These are phyloP conservation scores for Campoplex nolae DNA, from an alignment of 2,888 invertebrate genomes.

Conservation along the genomic window DNA sequence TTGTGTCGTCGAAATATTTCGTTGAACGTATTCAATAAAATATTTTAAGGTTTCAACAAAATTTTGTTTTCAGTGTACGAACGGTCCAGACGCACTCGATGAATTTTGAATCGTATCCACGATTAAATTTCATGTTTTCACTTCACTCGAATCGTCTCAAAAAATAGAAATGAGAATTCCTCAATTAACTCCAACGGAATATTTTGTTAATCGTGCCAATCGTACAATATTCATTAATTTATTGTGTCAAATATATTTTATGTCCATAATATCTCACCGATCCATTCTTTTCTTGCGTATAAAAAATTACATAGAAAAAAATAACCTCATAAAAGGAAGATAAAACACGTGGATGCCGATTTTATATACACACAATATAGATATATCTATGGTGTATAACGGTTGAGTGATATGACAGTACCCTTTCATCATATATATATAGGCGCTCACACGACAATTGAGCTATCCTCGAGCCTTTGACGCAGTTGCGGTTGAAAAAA, in stretches of 20 bases:
- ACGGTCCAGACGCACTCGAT: not conserved
- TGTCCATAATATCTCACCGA: not conserved
- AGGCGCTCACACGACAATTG: not conserved
- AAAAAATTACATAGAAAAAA: not conserved
- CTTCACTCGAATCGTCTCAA: not conserved
- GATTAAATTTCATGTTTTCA: not conserved
- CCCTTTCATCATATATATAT: not conserved
- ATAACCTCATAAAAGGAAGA: not conserved
- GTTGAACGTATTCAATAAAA: too few species aligned
- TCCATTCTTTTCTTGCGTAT: not conserved
- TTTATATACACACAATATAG: not conserved
- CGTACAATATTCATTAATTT: not conserved
- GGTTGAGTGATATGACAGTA: conserved; percentile 15
- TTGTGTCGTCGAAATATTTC: too few species aligned
- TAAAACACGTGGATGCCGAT: not conserved
- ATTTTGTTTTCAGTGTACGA: not conserved
- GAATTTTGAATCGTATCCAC: not conserved
- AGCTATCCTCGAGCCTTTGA: conserved; percentile 23
- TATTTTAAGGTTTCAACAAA: too few species aligned
- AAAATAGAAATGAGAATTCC: not conserved
- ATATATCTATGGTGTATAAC: not conserved
- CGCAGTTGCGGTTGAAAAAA: conserved; percentile 19
- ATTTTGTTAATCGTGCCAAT: not conserved
- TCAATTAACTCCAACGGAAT: not conserved
- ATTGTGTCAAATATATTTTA: not conserved